phyloP scores from a whole-genome alignment of 2,113 vertebrate species.

The Condylura cristata region DNA sequence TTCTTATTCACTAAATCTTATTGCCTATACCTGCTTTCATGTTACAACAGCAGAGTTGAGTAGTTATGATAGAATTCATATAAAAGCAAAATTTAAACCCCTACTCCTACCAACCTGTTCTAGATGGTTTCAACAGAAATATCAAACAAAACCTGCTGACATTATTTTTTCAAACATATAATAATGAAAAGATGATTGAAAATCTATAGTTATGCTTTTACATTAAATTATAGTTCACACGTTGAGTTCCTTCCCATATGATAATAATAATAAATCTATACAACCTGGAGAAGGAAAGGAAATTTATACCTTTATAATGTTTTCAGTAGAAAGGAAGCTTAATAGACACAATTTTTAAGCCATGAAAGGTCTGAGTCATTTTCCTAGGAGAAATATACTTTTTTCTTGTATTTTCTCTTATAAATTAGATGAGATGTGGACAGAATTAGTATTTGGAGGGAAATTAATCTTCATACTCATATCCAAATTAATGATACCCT shows the following conservation, averaged over 20 bases:
- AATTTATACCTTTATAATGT: background rate
- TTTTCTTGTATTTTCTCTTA: background rate
- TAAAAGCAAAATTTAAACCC: background rate
- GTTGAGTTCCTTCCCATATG: background rate
- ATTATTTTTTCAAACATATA: background rate
- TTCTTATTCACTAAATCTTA: background rate
- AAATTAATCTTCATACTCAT: background rate
- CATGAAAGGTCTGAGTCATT: background rate
- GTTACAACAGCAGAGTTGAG: background rate
- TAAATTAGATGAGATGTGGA: background rate
- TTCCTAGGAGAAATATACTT: constrained; percentile 32
- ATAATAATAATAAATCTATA: background rate
- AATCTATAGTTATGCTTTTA: background rate
- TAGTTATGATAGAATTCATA: background rate
- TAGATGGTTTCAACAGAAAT: constrained; percentile 8
- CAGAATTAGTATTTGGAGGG: background rate
- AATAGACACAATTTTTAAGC: background rate
- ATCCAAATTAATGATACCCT: background rate
- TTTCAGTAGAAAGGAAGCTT: background rate
- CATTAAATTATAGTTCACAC: background rate
- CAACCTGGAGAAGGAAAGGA: background rate
- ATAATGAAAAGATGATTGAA: background rate
- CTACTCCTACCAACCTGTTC: background rate
- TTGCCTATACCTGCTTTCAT: background rate
- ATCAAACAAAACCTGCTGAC: background rate